Conservation (phyloP, 2,113 vertebrate genomes). For the Saguinus imperator region DNA sequence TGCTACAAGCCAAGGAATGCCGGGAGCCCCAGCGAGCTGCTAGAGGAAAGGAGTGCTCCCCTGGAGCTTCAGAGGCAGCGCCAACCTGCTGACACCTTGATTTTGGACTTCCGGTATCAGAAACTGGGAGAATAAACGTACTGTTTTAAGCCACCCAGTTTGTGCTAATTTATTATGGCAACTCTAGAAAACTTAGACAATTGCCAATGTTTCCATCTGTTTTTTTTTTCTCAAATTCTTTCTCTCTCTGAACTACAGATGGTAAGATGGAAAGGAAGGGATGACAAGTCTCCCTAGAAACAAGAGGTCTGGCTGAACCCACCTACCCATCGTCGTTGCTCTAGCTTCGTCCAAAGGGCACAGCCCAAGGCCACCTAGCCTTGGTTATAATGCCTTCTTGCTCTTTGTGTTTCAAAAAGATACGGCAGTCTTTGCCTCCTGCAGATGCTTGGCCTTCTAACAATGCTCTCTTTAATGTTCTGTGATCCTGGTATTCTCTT, state of each 20-base stretch:
- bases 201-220: background rate
- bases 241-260: background rate
- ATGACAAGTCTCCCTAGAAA: background rate
- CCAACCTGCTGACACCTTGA: background rate
- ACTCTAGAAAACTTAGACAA: background rate
- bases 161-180: background rate
- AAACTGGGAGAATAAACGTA: background rate
- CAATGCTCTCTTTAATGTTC: background rate
- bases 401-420: background rate
- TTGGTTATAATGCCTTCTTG: background rate
- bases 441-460: background rate
- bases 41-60: background rate
- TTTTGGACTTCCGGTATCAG: background rate
- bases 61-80: fast-evolving
- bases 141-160: background rate
- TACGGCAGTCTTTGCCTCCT: background rate
- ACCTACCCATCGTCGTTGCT: fast-evolving
- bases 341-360: too few relatives aligned
- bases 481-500: background rate
- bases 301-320: background rate
- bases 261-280: background rate
- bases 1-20: background rate
- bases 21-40: too few relatives aligned
- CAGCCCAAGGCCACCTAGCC: background rate
- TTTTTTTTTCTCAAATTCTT: background rate